Conservation (phyloP, 2,888 invertebrate genomes). For the Chelonus formosanus region DNA sequence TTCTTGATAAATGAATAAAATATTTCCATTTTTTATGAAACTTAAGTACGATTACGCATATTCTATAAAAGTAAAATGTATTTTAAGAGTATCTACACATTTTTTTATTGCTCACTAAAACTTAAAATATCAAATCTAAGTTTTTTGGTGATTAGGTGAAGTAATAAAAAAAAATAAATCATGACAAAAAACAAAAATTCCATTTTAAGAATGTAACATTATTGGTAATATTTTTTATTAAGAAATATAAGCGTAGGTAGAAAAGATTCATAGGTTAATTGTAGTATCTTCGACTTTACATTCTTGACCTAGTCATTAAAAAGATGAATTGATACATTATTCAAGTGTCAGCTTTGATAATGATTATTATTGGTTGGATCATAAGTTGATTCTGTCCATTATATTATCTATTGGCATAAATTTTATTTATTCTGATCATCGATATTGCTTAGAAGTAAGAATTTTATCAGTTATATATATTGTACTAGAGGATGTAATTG, state of each 20-base stretch:
- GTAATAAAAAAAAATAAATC: background rate
- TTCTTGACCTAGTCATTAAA: slow-evolving; percentile 56
- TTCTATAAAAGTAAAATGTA: too few species aligned
- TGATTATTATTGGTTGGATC: background rate
- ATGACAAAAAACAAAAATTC: slow-evolving; percentile 6
- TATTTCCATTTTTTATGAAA: too few species aligned
- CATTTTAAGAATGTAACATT: slow-evolving; percentile 16
- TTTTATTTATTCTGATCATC: too few species aligned
- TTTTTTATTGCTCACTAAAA: too few species aligned
- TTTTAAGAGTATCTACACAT: too few species aligned
- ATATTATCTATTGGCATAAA: background rate
- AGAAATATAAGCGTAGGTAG: slow-evolving; percentile 47
- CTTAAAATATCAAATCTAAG: too few species aligned
- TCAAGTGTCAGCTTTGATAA: slow-evolving; percentile 7
- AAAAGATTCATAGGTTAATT: slow-evolving; percentile 52
- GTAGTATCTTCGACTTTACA: slow-evolving; percentile 49
- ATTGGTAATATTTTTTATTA: slow-evolving; percentile 3
- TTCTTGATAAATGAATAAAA: too few species aligned
- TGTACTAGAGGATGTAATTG: too few species aligned
- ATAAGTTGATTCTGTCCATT: background rate
- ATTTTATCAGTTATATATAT: too few species aligned
- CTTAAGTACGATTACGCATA: too few species aligned
- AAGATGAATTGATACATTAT: slow-evolving; percentile 8
- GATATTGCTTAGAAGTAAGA: too few species aligned
- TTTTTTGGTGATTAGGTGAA: too few species aligned